Conservation (phyloP, 2,888 invertebrate genomes). For the Catocala nupta region DNA sequence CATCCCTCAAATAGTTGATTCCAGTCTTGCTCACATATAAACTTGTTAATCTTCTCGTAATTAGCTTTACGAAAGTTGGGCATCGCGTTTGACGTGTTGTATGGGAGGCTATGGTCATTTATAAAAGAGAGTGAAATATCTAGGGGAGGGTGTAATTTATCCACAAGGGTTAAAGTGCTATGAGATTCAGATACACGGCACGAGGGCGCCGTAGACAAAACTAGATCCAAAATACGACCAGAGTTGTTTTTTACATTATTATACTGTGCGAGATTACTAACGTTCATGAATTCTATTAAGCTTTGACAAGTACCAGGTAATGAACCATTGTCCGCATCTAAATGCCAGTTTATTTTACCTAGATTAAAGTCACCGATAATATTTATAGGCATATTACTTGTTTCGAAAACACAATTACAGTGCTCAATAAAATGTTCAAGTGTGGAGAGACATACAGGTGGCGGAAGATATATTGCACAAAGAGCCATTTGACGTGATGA, state of each 20-base stretch:
- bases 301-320: conserved; percentile 1
- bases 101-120: conserved; percentile 3
- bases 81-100: neutral
- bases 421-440: conserved; percentile 11
- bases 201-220: conserved; percentile 3
- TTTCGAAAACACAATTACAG: conserved; percentile 14
- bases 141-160: conserved; percentile 12
- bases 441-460: conserved; percentile 1
- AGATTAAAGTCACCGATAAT: neutral
- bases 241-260: conserved; percentile 7
- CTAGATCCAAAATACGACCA: conserved; percentile 8
- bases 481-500: conserved; percentile 8
- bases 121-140: conserved; percentile 2
- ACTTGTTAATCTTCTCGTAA: conserved; percentile 1
- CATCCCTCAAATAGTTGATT: conserved; percentile 1
- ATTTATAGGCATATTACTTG: conserved; percentile 5
- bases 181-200: conserved; percentile 1
- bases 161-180: neutral
- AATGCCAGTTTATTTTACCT: neutral
- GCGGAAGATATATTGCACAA: conserved; percentile 11
- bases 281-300: conserved; percentile 2
- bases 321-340: neutral
- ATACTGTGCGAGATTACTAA: conserved; percentile 7
- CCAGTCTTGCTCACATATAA: conserved; percentile 7
- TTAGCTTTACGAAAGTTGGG: conserved; percentile 12